A percentile compares a stretch with the other conserved stretches of the same genome.
Conservation (phyloP, 2,888 invertebrate species). For the Leptinotarsa tumamoca region DNA sequence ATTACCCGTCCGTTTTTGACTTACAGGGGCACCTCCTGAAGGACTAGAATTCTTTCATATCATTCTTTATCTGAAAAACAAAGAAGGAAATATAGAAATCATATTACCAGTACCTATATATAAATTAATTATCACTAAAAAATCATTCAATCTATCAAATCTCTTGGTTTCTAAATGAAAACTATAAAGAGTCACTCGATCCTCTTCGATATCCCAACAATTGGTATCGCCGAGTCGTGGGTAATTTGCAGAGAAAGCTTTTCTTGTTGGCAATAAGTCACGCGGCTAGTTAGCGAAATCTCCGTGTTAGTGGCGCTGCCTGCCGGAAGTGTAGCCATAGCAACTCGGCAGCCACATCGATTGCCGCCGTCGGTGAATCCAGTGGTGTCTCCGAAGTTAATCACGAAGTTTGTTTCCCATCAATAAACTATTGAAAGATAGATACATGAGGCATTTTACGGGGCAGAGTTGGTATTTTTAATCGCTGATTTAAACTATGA, state of each 20-base stretch:
- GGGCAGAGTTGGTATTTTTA: no score
- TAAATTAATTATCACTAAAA: not conserved
- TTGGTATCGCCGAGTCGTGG: constrained; percentile 31
- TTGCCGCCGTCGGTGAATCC: constrained; percentile 65
- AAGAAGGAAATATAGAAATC: no score
- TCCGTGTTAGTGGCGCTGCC: constrained; percentile 61
- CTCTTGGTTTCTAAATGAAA: constrained; percentile 30
- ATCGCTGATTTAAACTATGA: no score
- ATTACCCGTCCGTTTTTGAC: no score
- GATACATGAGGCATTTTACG: no score
- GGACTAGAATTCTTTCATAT: no score
- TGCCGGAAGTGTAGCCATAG: constrained; percentile 77
- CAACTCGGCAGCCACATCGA: constrained; percentile 75
- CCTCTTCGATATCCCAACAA: constrained; percentile 30
- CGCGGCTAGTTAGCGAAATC: constrained; percentile 53
- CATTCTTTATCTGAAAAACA: no score
- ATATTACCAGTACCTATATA: no score
- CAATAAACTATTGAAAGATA: not conserved
- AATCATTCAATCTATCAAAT: constrained; percentile 32
- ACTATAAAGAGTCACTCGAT: constrained; percentile 24
- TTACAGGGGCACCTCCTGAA: no score
- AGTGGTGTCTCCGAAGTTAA: constrained; percentile 31
- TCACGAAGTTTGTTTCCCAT: not conserved
- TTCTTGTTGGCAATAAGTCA: constrained; percentile 51
- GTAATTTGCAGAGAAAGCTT: constrained; percentile 49